A percentile compares a stretch with the other conserved stretches of the same genome.
Conservation (phyloP, 1,140 invertebrate genomes). For the Cotesia glomerata region DNA sequence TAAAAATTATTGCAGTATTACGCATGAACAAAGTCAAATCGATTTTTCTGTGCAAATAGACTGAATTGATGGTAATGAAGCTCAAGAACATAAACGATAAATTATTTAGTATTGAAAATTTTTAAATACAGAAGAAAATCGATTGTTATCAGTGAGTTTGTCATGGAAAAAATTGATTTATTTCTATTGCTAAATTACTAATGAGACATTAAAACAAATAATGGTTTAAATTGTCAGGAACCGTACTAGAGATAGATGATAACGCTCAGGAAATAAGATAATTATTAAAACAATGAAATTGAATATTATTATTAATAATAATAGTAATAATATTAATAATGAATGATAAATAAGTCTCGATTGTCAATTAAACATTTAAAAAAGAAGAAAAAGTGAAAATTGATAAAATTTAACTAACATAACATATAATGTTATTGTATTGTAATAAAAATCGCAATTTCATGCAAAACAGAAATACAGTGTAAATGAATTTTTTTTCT, state of each 20-base stretch:
- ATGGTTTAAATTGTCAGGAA: slow-evolving; percentile 40
- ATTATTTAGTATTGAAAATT: not conserved
- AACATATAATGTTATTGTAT: slow-evolving; percentile 55
- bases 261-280: not conserved
- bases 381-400: slow-evolving; percentile 13
- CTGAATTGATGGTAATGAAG: not conserved
- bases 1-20: slow-evolving; percentile 17
- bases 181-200: not conserved
- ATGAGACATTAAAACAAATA: not conserved
- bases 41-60: not conserved
- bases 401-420: slow-evolving; percentile 13
- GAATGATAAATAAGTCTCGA: slow-evolving; percentile 4
- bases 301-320: not conserved
- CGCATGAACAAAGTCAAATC: not conserved
- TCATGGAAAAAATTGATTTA: slow-evolving; percentile 12
- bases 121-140: too few species aligned
- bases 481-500: slow-evolving; percentile 56
- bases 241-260: slow-evolving; percentile 46
- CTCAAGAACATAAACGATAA: too few species aligned
- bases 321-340: too few species aligned
- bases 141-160: not conserved
- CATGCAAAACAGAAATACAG: slow-evolving; percentile 50
- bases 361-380: slow-evolving; percentile 33
- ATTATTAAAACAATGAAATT: not conserved
- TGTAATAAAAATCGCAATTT: slow-evolving; percentile 60